Evolutionary conservation across 2,113 vertebrate genomes (phyloP), one percentile per base, ranked within the genome.

Genomic region (Gallinago jamesoni): DNA sequence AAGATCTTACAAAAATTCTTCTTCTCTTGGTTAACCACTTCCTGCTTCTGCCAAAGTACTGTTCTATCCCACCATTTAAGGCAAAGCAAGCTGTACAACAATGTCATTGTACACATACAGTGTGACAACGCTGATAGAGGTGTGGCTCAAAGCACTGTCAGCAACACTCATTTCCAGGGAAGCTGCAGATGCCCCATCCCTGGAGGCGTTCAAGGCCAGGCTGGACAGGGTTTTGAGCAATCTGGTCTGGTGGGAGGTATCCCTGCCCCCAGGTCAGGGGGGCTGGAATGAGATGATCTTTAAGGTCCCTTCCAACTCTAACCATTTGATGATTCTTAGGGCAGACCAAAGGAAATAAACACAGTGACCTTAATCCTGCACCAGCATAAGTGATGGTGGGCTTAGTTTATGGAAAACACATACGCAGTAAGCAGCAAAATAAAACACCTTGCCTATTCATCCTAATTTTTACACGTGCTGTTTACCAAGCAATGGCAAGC

Each of bases 91-190:
- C 25, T 31, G 37, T 12, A n/a, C 12, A 25, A 3, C 4, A 6
- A 2, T 0, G 12, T 1, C 1, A 3, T 43, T 57, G n/a, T 23
- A 68, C 31, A 67, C 41, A 14, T 1, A 1, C 12, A 14, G 14
- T 1, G 27, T 18, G 75, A 14, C 33, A 45, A 79, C 1, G 2
- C 6, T 28, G 7, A 1, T 2, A 5, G 1, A 3, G 28, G 10
- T 1, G 17, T 7, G 37, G 14, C 11, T 53, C 64, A 68, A 25
- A 50, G 41, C 37, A 30, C 52, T 83, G 62, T 18, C 57, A 47
- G 21, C 19, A 39, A 11, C 37, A 2, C 33, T 45, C 7, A 0
- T 19, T 17, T 33, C 53, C 53, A 55, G 53, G 2, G 53, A 55
- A 55, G 53, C 28, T 55, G 53, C 16, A 10, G 28, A 16, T 53